These are phyloP conservation scores for Pocillopora verrucosa DNA, from an alignment of 64 coral and sea anemone species.

Conservation along the genomic window DNA sequence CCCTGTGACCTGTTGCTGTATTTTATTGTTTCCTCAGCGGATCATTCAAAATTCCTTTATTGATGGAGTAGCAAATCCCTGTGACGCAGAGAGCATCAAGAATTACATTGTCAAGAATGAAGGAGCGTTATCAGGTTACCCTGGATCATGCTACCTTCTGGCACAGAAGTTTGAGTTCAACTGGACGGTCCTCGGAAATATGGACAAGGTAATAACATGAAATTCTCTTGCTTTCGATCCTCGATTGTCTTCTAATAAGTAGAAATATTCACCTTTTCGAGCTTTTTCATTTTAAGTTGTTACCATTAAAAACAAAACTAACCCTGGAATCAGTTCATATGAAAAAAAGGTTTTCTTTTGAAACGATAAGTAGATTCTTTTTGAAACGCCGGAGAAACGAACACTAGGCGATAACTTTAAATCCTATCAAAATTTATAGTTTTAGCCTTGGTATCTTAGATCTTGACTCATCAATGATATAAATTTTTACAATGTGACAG, in stretches of 20 bases:
- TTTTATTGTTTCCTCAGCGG: slow-evolving; percentile 8
- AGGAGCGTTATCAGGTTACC: slow-evolving; percentile 32
- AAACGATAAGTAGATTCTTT: too few species aligned
- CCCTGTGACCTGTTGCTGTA: background rate
- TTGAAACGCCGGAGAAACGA: too few species aligned
- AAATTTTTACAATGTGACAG: slow-evolving; percentile 8
- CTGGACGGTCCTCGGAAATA: slow-evolving; percentile 57
- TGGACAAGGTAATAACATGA: slow-evolving; percentile 44
- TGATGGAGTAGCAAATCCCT: slow-evolving; percentile 71
- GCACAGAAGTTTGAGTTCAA: slow-evolving; percentile 80
- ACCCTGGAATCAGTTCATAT: too few species aligned
- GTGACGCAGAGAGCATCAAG: slow-evolving; percentile 74
- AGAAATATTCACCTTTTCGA: too few species aligned
- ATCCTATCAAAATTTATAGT: too few species aligned
- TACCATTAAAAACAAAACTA: too few species aligned
- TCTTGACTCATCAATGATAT: too few species aligned
- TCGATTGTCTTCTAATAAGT: too few species aligned
- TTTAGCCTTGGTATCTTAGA: background rate
- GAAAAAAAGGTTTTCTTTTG: too few species aligned
- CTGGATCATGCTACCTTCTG: slow-evolving; percentile 61
- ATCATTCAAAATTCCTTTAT: slow-evolving; percentile 76
- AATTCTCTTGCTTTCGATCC: background rate
- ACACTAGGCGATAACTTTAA: too few species aligned
- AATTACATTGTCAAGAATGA: slow-evolving; percentile 68
- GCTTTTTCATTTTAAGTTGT: too few species aligned